A percentile compares a stretch with the other conserved stretches of the same genome.
These are phyloP conservation scores for Clunio marinus DNA, from an alignment of 2,888 invertebrate species.

Conservation along the genomic window DNA sequence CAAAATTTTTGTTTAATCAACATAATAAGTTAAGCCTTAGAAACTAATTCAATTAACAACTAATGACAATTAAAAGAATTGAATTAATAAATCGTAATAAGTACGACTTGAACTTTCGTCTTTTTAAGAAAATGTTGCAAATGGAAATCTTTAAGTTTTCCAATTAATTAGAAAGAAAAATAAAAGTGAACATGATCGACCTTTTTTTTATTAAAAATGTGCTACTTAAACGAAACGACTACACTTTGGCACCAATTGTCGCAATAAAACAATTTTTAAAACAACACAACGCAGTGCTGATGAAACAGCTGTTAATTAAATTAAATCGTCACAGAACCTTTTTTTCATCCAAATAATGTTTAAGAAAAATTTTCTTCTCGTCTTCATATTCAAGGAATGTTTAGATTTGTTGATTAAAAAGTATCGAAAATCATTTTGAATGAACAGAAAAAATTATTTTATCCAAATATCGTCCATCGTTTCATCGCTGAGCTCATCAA, in stretches of 20 bases:
- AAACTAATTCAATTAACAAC: slow-evolving; percentile 10
- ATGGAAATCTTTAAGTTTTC: no score
- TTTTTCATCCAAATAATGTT: not conserved
- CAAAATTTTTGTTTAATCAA: not conserved
- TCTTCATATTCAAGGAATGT: no score
- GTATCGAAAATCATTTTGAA: no score
- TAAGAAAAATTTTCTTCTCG: not conserved
- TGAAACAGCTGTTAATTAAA: no score
- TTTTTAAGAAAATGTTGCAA: no score
- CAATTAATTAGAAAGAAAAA: no score
- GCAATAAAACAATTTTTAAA: slow-evolving; percentile 5
- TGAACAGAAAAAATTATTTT: slow-evolving; percentile 53
- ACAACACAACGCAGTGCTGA: not conserved
- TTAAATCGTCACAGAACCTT: slow-evolving; percentile 5
- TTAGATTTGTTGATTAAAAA: no score
- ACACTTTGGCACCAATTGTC: slow-evolving; percentile 16
- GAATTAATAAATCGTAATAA: no score
- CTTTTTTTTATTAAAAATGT: not conserved
- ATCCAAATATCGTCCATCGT: slow-evolving; percentile 81
- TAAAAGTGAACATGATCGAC: no score
- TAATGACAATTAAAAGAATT: not conserved
- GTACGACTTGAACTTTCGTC: no score
- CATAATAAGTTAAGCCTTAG: slow-evolving; percentile 9
- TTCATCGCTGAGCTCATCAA: slow-evolving; percentile 67
- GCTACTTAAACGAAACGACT: not conserved